Evolutionary conservation across 1,140 invertebrate genomes (phyloP).

Genomic region (Periplaneta americana): DNA sequence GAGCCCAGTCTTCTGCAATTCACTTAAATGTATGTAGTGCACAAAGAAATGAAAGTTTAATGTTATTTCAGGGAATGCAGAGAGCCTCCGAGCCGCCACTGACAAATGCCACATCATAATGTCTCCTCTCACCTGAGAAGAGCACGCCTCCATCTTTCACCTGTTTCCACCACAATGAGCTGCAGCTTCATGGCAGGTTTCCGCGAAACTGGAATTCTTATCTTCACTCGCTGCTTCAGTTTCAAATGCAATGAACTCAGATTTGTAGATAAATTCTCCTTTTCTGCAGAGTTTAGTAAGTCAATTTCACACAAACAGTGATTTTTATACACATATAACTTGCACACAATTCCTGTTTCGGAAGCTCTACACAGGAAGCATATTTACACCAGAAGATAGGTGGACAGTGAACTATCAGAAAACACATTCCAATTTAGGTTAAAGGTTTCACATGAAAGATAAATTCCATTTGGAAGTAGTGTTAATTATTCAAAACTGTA

Average conservation of each 20-base stretch:
- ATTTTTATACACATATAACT: not conserved
- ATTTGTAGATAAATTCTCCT: not conserved
- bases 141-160: slow-evolving; percentile 41
- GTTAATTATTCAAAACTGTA: too few relatives aligned
- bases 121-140: slow-evolving; percentile 37
- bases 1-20: too few relatives aligned
- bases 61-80: too few relatives aligned
- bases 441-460: too few relatives aligned
- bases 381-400: not conserved
- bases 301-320: not conserved
- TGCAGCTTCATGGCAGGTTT: slow-evolving; percentile 32
- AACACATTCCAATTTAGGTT: too few relatives aligned
- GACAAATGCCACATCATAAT: not conserved
- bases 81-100: not conserved
- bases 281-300: not conserved
- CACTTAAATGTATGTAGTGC: too few relatives aligned
- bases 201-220: not conserved
- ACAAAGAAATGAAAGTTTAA: too few relatives aligned
- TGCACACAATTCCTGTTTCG: not conserved
- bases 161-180: slow-evolving; percentile 41
- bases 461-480: too few relatives aligned
- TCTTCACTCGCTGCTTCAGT: not conserved
- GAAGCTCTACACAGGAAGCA: not conserved
- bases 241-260: not conserved
- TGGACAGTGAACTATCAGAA: too few relatives aligned